Conservation (phyloP, 2,113 vertebrate genomes). For the Elachura formosa region DNA sequence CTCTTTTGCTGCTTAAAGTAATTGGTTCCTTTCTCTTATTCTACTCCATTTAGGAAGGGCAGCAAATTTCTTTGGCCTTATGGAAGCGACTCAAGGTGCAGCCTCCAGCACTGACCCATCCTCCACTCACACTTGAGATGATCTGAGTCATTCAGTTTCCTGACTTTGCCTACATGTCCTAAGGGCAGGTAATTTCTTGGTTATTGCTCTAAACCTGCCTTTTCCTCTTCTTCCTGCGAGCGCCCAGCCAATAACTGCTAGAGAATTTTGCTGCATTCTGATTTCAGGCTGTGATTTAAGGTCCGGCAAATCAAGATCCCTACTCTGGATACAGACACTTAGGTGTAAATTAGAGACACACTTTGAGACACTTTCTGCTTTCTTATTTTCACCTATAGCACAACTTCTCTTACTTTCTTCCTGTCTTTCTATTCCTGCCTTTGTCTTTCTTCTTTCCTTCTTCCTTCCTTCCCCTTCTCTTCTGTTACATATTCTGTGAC, state of each 20-base stretch:
- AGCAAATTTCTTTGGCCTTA: background rate
- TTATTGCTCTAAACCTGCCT: background rate
- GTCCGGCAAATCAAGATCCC: background rate
- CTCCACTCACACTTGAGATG: background rate
- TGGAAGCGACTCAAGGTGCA: background rate
- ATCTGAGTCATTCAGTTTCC: background rate
- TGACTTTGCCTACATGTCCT: background rate
- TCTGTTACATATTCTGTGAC: fast-evolving
- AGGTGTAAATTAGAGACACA: background rate
- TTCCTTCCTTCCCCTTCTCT: background rate
- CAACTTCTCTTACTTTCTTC: background rate
- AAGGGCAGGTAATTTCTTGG: background rate
- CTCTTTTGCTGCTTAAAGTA: background rate
- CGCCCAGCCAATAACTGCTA: background rate
- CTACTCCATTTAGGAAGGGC: background rate
- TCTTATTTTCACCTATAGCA: background rate
- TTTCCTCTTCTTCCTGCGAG: background rate
- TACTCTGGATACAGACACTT: background rate
- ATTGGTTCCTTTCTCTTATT: background rate
- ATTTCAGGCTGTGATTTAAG: background rate
- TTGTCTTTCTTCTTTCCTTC: background rate
- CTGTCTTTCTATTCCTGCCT: background rate
- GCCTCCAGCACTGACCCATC: background rate
- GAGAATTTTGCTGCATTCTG: background rate
- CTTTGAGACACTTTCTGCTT: background rate